Base-by-base conservation (phyloP, 1,140 invertebrate genomes). In the Ylistrum balloti region DNA sequence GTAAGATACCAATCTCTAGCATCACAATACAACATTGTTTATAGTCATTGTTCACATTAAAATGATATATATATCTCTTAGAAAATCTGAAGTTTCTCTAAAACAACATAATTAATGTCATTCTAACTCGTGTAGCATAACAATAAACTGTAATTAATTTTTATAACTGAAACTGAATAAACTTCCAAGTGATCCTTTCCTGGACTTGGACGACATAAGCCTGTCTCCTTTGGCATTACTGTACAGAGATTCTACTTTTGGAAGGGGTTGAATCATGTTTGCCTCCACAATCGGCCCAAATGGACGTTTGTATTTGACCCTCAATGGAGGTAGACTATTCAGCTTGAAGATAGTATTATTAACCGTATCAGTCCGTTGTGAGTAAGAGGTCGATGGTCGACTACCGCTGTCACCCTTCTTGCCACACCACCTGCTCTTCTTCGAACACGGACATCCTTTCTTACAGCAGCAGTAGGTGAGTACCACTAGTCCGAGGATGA, bases 221-320 rank as follows among this genome's bases (percentile, higher is more conserved):
- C 56, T 74, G 2, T 9, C 56, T 74, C 56, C 56, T n/a, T 74
- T 74, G 3, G 56, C 28, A 11, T 74, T 74, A 74, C 56, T 74
- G 56, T 92, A 92, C 13, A 92, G n/a, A 20, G 91, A 89, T 56
- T 92, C 91, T 0, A 92, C 91, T 41, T 92, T 92, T 17, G 91
- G 91, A 20, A 92, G 74, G 28, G 88, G 87, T 28, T 90, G 86
- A 11, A 74, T 74, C 11, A 92, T 48, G 45, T 48, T 89, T 11
- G 91, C 87, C 33, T 92, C 91, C 2, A 92, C 91, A 17, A 92
- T 86, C 10, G 91, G 91, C 20, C 91, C 91, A 38, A 91, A 86
- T 0, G 91, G 91, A 38, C 89, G 45, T 35, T 91, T 91, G 0
- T 89, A 48, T 85, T 90, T 90, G 41, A 91, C 86, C 32, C 85